A percentile compares a stretch with the other conserved stretches of the same genome.
Conservation (phyloP, 2,113 vertebrate genomes). For the Protomyctophum bolini region DNA sequence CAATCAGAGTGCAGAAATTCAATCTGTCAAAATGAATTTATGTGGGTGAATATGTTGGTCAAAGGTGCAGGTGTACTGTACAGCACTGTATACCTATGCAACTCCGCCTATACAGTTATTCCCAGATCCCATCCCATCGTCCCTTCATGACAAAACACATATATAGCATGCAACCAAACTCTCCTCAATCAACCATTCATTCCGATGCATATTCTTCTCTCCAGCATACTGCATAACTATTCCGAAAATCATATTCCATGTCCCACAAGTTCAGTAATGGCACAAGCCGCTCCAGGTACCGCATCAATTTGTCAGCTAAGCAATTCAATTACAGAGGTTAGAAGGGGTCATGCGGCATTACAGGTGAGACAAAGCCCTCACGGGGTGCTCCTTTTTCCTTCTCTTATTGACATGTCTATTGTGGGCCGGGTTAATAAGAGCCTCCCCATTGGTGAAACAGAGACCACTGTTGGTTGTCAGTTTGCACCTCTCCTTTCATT, state of each 20-base stretch:
- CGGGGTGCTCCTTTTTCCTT: slow-evolving; percentile 54
- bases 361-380: slow-evolving; percentile 63
- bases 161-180: neutral
- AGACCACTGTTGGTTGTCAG: slow-evolving; percentile 60
- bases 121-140: neutral
- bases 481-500: slow-evolving; percentile 69
- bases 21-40: no score
- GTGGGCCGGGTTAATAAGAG: slow-evolving; percentile 52
- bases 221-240: neutral
- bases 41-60: no score
- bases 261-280: neutral
- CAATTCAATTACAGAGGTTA: slow-evolving; percentile 32
- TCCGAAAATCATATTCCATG: neutral
- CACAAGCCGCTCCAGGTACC: neutral
- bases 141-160: no score
- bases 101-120: neutral
- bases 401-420: slow-evolving; percentile 51
- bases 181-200: neutral
- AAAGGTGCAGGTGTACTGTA: no score
- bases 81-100: neutral
- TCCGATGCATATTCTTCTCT: neutral
- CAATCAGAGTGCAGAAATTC: no score
- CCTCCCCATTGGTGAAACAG: slow-evolving; percentile 61
- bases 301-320: slow-evolving; percentile 14
- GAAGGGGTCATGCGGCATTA: slow-evolving; percentile 52